Evolutionary conservation across 2,888 invertebrate genomes (phyloP), one percentile per base, ranked within the genome.

Genomic region (Crocallis elinguaria): DNA sequence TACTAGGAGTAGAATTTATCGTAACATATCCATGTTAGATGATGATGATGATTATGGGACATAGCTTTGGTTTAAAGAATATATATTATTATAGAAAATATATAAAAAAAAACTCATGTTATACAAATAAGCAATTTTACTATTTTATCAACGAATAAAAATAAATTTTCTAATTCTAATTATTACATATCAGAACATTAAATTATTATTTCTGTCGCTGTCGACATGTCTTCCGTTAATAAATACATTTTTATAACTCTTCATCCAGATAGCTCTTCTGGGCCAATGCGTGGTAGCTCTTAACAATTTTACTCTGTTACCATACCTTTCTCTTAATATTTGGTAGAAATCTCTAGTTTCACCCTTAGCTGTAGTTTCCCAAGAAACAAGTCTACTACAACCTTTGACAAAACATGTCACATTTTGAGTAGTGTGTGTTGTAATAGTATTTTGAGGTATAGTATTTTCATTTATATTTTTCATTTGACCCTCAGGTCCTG

Each of bases 331-430:
- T 58, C 62, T 80, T 2, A 89, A 60, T 53, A 89, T 79, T 69
- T 82, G 82, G 19, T 71, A 81, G 37, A 86, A 86, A 49, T 90
- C 89, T 63, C 87, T 80, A 0, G 72, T 82, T 69, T 90, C 89
- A 0, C 82, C 84, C 29, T 57, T 49, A 1, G 59, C 39, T n/a
- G 90, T 89, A 0, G 88, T 88, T 53, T 86, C 86, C 90, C 90
- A 90, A 1, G 81, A 80, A 0, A 46, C 38, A 0, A 87, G 88
- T 27, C 71, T 55, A n/a, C 75, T 55, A 43, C 89, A 90, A 17
- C 75, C 54, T 35, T 76, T 57, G 1, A n/a, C 9, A 12, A 0
- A 9, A 9, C 42, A 46, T 19, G 3, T 39, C 0, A 13, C 29
- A 8, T 32, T 37, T 37, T n/a, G 2, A 35, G 12, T 11, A 0